Base-by-base conservation (phyloP, 2,888 invertebrate genomes). In the Beris morrisii region DNA sequence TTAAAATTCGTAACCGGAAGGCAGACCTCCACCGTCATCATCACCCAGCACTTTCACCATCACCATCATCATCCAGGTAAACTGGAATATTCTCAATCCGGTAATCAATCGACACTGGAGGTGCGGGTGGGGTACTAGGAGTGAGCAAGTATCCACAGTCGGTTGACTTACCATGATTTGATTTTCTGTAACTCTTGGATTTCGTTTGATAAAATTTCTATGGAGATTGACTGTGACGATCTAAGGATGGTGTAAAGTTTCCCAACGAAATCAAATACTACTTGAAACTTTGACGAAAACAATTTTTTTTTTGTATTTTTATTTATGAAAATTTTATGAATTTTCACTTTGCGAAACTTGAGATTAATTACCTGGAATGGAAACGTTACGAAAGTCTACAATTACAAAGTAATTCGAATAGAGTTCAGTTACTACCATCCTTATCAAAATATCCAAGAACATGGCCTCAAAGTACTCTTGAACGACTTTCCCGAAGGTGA, bases 1-100 rank as follows among this genome's bases (percentile, higher is more conserved):
- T 61, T 61, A 61, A 61, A 61, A 61, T 61, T 50, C 50, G 61
- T 61, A 61, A 61, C 61, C 61, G 61, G 61, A 50, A 61, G 61
- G 61, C 61, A 61, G 32, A 30, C 59, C 48, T 48, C 48, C 22
- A 22, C 3, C 22, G 22, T 22, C 22, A 22, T 22, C 22, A 22
- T 22, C 22, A 22, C 22, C 22, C 22, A 22, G 22, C 3, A 22
- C 22, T 3, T 22, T 22, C 38, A 38, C 38, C 38, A 38, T 9
- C 38, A 3, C 38, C 9, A 38, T 38, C 5, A 38, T 38, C 38
- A 38, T 7, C 38, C 38, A 38, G 38, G 38, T 38, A 3, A 22
- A 22, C 22, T 22, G 22, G 22, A 5, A 38, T 7, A 38, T 38
- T 38, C 38, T 38, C 38, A 38, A 38, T 38, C 38, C 9, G 9